Evolutionary conservation across 2,113 vertebrate genomes (phyloP), one percentile per base, ranked within the genome.

Genomic region (Typhlomys cinereus): DNA sequence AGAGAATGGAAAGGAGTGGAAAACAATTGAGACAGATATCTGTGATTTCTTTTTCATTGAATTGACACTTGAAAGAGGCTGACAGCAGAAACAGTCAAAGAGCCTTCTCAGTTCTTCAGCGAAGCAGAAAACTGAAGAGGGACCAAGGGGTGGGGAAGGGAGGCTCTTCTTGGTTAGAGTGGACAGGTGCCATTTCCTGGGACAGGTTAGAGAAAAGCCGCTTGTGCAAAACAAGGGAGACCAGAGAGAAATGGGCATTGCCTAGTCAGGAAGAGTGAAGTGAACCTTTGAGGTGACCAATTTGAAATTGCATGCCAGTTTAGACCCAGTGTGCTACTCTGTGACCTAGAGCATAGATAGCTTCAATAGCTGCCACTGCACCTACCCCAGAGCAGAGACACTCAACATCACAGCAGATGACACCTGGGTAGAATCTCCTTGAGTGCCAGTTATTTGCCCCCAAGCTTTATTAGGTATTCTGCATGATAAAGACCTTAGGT

Each of bases 261-360:
- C n/a, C 57, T 21, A 31, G 36, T 57, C 27, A 2, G 7, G 20
- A 31, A 20, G 4, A 48, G 10, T 27, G n/a, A 81, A 44, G 10
- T 14, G 31, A 71, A 15, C 14, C 18, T 81, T 64, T 25, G 44
- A 80, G 20, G n/a, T 31, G 29, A 79, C 62, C 25, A 39, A 1
- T 27, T 34, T 15, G 17, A 31, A 4, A 4, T 29, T 9, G 5
- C 14, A 46, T 29, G 50, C 7, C 57, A 62, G 1, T 0, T 4
- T 36, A 10, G 48, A 74, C 29, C 31, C 29, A 9, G 1, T 29
- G 1, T 44, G 48, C 41, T 41, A 83, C 4, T 69, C 12, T 69
- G 5, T 34, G 20, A 54, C 27, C 6, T 2, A 14, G n/a, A 59
- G 9, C 80, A 67, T 23, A n/a, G n/a, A n/a, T n/a, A n/a, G n/a